Evolutionary conservation across 2,888 invertebrate genomes (phyloP).

Genomic region (Eurytoma adleriae): DNA sequence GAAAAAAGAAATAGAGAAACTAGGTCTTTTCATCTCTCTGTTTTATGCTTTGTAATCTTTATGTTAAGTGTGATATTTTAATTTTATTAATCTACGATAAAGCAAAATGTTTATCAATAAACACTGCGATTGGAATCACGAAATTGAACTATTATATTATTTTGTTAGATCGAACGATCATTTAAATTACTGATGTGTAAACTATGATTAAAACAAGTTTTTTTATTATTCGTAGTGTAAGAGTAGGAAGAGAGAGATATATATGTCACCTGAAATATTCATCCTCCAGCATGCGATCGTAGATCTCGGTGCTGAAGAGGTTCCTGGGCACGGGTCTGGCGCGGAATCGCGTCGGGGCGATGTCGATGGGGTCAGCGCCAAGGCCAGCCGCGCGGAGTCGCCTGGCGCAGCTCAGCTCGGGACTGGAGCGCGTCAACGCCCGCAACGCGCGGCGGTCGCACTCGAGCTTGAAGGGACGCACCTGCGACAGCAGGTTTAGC

Average conservation of each 20-base stretch:
- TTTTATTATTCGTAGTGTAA: too few relatives aligned
- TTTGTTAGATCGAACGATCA: too few relatives aligned
- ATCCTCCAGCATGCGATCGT: slow-evolving; percentile 84
- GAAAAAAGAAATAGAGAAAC: too few relatives aligned
- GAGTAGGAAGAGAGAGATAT: background rate
- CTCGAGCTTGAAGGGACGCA: slow-evolving; percentile 72
- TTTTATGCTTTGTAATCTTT: too few relatives aligned
- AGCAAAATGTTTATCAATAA: too few relatives aligned
- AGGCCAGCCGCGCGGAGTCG: slow-evolving; percentile 53
- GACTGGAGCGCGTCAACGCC: slow-evolving; percentile 71
- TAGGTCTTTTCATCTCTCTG: too few relatives aligned
- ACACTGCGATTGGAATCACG: too few relatives aligned
- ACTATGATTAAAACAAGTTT: too few relatives aligned
- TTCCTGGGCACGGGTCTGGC: slow-evolving; percentile 85
- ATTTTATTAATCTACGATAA: too few relatives aligned
- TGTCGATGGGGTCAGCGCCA: slow-evolving; percentile 52
- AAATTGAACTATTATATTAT: too few relatives aligned
- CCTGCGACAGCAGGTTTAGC: slow-evolving; percentile 71
- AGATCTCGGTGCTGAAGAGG: slow-evolving; percentile 84
- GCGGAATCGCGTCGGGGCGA: slow-evolving; percentile 76
- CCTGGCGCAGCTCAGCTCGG: slow-evolving; percentile 67
- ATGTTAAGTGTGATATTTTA: too few relatives aligned
- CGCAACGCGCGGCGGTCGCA: slow-evolving; percentile 72
- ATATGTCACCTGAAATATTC: slow-evolving; percentile 81
- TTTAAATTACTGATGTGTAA: too few relatives aligned